Base-by-base conservation (phyloP, 2,888 invertebrate species). In the Rhabditophanes sp. region DNA sequence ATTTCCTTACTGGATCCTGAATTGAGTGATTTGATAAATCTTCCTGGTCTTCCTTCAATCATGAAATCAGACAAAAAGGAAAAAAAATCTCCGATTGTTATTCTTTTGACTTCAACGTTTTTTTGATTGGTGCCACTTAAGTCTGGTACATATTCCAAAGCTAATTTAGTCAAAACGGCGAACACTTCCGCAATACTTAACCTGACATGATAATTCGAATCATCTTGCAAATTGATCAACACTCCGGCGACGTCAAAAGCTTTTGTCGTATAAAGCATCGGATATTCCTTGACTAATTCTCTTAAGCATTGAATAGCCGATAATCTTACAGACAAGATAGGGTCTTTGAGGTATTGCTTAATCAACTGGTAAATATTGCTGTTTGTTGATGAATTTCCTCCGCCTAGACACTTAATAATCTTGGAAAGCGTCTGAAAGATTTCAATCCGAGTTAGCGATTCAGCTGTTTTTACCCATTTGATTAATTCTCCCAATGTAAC, bases 361-460 rank as follows among this genome's bases (percentile, higher is more conserved):
- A n/a, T n/a, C n/a, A n/a, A n/a, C n/a, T n/a, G n/a, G 9, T n/a
- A 22, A 22, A 22, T 9, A 9, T 9, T 87, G 87, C 66, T 80
- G 80, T 65, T 80, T 75, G 54, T 81, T 74, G 71, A 78, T 75
- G 52, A 78, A 76, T 14, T n/a, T n/a, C n/a, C 18, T 78, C 78
- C n/a, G 29, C 90, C 93, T 78, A 99, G 83, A 16, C 96, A 93
- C 36, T 80, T 77, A 14, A 73, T 67, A 46, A 85, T 81, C 75
- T 88, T 90, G 67, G 88, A 84, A 50, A 96, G 71, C 1, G 93
- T 90, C 42, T 80, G 75, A 83, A 96, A 87, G 39, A 90, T 88
- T 72, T 96, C 93, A 50, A 85, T 80, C 46, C 93, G 75, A 1
- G 82, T 82, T 68, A 88, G 90, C 0, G 90, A 90, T 72, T 88